A percentile compares a stretch with the other conserved stretches of the same genome.
Evolutionary conservation across 2,797 vertebrate species (phyloP).

Genomic region (Pogonophryne albipinna): DNA sequence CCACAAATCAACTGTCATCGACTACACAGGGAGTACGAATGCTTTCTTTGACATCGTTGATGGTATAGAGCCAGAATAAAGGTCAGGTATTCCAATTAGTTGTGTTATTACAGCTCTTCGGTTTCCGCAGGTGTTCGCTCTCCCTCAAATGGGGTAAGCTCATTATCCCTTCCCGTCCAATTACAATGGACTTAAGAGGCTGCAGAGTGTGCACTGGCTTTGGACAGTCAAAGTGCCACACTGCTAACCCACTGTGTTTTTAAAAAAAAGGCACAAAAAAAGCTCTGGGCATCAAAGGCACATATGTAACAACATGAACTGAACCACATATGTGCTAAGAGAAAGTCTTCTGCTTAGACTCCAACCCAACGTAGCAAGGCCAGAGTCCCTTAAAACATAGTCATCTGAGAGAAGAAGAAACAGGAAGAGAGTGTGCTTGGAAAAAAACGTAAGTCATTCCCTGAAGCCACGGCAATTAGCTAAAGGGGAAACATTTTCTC

Average conservation of each 20-base stretch:
- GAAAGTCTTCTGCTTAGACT: conserved; percentile 1
- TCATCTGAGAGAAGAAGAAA: conserved; percentile 14
- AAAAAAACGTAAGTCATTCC: neutral
- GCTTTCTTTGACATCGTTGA: neutral
- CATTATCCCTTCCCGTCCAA: conserved; percentile 41
- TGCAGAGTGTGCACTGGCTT: neutral
- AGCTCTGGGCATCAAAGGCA: conserved; percentile 48
- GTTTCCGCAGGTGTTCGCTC: neutral
- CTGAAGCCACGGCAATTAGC: conserved; percentile 9
- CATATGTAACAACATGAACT: conserved; percentile 27
- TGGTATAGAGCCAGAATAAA: neutral
- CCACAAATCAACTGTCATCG: conserved; percentile 8
- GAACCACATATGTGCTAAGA: neutral
- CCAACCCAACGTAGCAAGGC: neutral
- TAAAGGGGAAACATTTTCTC: neutral
- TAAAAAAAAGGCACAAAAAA: neutral
- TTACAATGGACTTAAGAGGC: conserved; percentile 25
- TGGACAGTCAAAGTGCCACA: neutral
- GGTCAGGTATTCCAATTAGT: conserved; percentile 11
- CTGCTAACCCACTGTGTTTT: neutral
- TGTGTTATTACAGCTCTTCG: neutral
- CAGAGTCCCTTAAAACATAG: neutral
- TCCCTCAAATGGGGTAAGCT: conserved; percentile 23
- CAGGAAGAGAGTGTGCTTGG: neutral
- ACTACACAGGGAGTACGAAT: neutral